phyloP scores from a whole-genome alignment of 2,113 vertebrate genomes.

The Mola mola region DNA sequence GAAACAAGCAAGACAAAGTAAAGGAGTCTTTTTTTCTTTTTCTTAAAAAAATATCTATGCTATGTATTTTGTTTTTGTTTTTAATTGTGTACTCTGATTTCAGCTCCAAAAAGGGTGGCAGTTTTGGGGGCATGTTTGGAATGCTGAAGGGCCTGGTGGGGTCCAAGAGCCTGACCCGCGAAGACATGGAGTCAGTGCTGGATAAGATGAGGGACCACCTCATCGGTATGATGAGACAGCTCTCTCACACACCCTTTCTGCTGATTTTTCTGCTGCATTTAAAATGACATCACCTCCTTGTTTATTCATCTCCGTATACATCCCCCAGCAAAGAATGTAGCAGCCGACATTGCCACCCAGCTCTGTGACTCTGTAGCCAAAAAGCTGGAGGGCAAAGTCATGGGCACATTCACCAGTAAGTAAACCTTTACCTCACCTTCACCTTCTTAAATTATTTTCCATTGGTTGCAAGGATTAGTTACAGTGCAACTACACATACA shows the following conservation, averaged over 20 bases:
- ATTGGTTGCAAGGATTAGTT: not conserved
- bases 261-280: not conserved
- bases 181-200: conserved; percentile 94
- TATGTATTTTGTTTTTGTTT: not conserved
- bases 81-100: not conserved
- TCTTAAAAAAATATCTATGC: not conserved
- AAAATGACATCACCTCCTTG: not conserved
- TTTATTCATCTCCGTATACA: conserved; percentile 1
- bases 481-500: too few relatives aligned
- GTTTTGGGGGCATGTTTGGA: conserved; percentile 95
- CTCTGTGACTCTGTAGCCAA: conserved; percentile 96
- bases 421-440: conserved; percentile 31
- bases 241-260: fast-evolving
- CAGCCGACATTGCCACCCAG: conserved; percentile 92
- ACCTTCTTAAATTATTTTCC: not conserved
- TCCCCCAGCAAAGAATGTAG: conserved; percentile 93
- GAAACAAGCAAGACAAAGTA: conserved; percentile 80
- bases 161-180: conserved; percentile 90
- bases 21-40: not conserved
- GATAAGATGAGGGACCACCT: conserved; percentile 98
- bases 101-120: conserved; percentile 87
- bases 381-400: conserved; percentile 98
- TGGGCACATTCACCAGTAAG: conserved; percentile 99
- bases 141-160: conserved; percentile 98
- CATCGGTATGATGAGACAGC: conserved; percentile 80